Conservation (phyloP, 2,797 vertebrate species). For the Phataginus tetradactyla region DNA sequence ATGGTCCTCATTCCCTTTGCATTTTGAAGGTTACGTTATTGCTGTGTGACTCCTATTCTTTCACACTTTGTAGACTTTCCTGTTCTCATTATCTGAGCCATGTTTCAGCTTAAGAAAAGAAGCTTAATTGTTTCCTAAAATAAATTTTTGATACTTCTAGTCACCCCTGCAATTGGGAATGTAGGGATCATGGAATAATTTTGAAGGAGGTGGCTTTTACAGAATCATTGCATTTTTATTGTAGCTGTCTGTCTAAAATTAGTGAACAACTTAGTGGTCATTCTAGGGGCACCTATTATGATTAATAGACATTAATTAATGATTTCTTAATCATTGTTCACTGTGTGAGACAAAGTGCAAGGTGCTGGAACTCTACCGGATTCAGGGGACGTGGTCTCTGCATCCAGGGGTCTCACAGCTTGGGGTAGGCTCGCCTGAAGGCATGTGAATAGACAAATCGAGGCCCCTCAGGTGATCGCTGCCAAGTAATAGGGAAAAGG, state of each 20-base stretch:
- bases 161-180: not conserved
- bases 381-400: not conserved
- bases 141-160: not conserved
- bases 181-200: not conserved
- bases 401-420: not conserved
- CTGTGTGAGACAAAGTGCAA: not conserved
- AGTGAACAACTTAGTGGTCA: not conserved
- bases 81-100: not conserved
- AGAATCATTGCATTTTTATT: constrained; percentile 32
- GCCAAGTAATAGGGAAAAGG: not conserved
- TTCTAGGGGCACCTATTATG: not conserved
- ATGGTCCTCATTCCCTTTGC: not conserved
- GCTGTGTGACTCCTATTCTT: not conserved
- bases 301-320: constrained; percentile 1
- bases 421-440: not conserved
- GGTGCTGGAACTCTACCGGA: not conserved
- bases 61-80: not conserved
- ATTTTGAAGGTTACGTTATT: not conserved
- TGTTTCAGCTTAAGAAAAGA: constrained; percentile 24
- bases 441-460: not conserved
- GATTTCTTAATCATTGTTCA: not conserved
- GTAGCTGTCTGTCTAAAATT: constrained; percentile 18
- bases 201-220: not conserved
- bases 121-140: not conserved
- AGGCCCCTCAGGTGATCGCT: not conserved